Evolutionary conservation across 2,797 vertebrate genomes (phyloP), one percentile per base, ranked within the genome.

Genomic region (Tragelaphus oryx): DNA sequence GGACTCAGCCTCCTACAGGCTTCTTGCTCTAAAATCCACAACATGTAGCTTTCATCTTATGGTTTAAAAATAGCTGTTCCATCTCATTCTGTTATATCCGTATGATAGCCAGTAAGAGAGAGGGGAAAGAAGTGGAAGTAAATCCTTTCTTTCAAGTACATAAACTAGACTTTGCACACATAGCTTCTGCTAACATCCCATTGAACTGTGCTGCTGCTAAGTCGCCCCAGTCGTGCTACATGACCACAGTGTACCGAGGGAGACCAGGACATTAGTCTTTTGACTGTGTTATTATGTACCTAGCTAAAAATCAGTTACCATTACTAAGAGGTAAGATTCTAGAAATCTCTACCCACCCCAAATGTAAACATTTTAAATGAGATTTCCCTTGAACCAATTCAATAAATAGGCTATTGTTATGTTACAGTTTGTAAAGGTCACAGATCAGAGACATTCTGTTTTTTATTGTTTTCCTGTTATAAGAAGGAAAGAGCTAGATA

Each of bases 361-460:
- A 89, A 89, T 60, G 54, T 54, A 81, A 91, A 52, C 22, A n/a
- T 17, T 13, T 50, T 57, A 17, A 26, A 52, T 41, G 41, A 68
- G 60, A 83, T 62, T 62, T 87, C 52, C 62, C 11, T 26, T 92
- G 50, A 90, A 79, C 10, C 37, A 74, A 78, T 50, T 16, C 85
- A 86, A 14, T 54, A 68, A 89, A 17, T 60, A 82, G 65, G 7
- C 12, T 65, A 12, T 26, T 65, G 55, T 76, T 75, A 50, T 50
- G 46, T 78, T 71, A 44, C 1, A 60, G 68, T 71, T 46, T 94
- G 79, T 79, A 57, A 85, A 87, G 16, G 9, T 33, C 75, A 93
- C 46, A 79, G 20, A n/a, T 20, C 24, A 71, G 18, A 89, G 71
- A 57, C 16, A 76, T 33, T 75, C 28, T 85, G 14, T 50, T 46